Evolutionary conservation across 2,888 invertebrate species (phyloP).

Genomic region (Amiota minor): DNA sequence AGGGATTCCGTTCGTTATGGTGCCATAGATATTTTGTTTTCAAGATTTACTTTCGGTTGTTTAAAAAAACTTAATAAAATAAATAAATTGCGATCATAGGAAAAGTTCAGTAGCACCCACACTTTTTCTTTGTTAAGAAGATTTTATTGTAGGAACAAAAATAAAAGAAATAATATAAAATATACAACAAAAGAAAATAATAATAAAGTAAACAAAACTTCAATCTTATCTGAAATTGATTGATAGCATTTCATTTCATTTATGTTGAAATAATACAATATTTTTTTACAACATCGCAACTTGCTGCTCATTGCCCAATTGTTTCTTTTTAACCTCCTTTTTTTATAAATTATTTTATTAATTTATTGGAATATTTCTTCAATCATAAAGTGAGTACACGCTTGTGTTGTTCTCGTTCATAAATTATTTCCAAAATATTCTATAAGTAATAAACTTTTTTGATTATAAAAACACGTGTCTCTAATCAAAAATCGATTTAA

Average conservation of each 20-base stretch:
- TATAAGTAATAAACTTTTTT: neutral
- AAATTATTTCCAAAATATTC: neutral
- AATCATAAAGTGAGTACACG: too few relatives aligned
- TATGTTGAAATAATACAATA: neutral
- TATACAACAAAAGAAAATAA: too few relatives aligned
- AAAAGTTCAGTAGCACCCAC: too few relatives aligned
- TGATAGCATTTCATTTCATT: neutral
- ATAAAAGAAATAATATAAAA: neutral
- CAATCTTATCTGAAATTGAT: constrained; percentile 9
- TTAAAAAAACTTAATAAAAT: too few relatives aligned
- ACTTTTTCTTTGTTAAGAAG: too few relatives aligned
- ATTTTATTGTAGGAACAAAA: neutral
- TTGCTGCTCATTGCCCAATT: too few relatives aligned
- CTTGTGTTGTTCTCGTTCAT: neutral
- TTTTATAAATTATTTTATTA: constrained; percentile 13
- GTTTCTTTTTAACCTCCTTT: too few relatives aligned
- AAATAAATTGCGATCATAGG: too few relatives aligned
- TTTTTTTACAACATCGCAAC: neutral
- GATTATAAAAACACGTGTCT: constrained; percentile 4
- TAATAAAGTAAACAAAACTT: neutral
- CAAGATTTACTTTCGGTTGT: too few relatives aligned
- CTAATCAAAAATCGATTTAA: constrained; percentile 23
- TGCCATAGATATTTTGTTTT: too few relatives aligned
- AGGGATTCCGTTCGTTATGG: too few relatives aligned
- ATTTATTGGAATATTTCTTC: neutral